Conservation (phyloP, 2,888 invertebrate species). For the Caenorhabditis doughertyi region DNA sequence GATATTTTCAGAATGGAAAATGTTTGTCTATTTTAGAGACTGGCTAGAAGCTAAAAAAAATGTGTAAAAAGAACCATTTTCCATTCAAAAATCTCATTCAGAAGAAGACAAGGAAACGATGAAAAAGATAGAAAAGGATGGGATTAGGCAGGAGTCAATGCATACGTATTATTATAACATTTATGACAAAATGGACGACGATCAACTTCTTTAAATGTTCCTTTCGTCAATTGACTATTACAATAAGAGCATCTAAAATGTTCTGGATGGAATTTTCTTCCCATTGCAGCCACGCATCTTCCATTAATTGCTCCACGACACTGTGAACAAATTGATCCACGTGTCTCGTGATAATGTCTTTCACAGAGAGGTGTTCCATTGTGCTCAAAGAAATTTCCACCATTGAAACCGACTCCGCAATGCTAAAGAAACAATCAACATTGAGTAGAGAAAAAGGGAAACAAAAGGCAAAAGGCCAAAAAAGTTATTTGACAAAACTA, state of each 20-base stretch:
- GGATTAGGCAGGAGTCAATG: constrained; percentile 68
- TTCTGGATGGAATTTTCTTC: constrained; percentile 98
- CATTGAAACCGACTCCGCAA: constrained; percentile 96
- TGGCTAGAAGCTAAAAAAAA: background rate
- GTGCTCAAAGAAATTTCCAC: constrained; percentile 98
- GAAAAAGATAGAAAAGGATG: constrained; percentile 14
- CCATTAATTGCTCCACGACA: constrained; percentile 82
- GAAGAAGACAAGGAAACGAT: constrained; percentile 1
- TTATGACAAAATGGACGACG: constrained; percentile 98
- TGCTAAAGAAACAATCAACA: constrained; percentile 86
- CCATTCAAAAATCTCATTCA: background rate
- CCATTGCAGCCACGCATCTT: constrained; percentile 99
- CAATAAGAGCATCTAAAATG: constrained; percentile 99
- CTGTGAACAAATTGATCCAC: constrained; percentile 91
- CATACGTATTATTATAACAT: constrained; percentile 91
- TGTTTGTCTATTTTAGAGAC: background rate
- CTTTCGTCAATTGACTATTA: constrained; percentile 96
- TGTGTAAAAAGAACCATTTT: background rate
- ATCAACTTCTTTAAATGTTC: constrained; percentile 99
- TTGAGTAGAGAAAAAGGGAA: constrained; percentile 8
- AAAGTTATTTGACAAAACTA: background rate
- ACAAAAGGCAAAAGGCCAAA: background rate
- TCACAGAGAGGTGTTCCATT: constrained; percentile 98
- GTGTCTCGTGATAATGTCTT: constrained; percentile 97
- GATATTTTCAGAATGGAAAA: background rate